Evolutionary conservation across 2,113 vertebrate genomes (phyloP).

Genomic region (Struthio camelus): DNA sequence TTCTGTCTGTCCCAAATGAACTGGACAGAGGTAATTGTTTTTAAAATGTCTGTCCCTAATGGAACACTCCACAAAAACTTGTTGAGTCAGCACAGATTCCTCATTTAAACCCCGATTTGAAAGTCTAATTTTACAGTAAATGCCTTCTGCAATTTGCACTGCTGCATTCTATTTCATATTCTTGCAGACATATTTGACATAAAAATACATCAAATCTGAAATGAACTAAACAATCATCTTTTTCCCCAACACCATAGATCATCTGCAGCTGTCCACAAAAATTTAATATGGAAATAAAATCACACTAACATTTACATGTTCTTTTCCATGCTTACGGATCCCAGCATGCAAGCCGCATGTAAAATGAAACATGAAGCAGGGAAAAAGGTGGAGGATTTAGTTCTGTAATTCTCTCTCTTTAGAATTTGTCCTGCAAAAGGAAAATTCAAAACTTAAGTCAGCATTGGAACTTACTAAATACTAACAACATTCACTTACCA

Average conservation of each 20-base stretch:
- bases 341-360: background rate
- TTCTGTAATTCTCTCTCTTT: background rate
- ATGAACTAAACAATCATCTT: background rate
- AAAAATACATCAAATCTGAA: background rate
- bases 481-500: background rate
- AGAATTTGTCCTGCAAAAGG: background rate
- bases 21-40: background rate
- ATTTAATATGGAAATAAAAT: background rate
- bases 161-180: background rate
- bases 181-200: background rate
- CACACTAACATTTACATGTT: fast-evolving
- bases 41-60: background rate
- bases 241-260: background rate
- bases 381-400: background rate
- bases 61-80: background rate
- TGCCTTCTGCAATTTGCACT: background rate
- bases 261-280: background rate
- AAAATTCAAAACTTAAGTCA: background rate
- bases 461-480: background rate
- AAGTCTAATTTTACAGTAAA: background rate
- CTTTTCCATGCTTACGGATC: background rate
- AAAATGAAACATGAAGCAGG: background rate
- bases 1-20: background rate
- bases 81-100: background rate
- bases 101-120: background rate